phyloP scores from a whole-genome alignment of 2,888 invertebrate species.

The Agriotes lineatus region DNA sequence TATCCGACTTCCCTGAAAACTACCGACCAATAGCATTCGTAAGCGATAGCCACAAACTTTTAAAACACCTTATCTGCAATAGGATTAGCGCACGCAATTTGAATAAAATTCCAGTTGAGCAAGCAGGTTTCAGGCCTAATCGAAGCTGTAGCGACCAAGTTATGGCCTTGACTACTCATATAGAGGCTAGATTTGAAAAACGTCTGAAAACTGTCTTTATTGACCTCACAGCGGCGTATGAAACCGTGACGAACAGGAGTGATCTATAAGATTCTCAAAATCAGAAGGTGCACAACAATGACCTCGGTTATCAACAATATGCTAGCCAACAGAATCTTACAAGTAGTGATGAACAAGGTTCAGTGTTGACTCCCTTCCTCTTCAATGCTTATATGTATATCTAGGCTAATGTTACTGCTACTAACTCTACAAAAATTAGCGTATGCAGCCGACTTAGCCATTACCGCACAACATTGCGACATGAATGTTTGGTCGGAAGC shows the following conservation, averaged over 20 bases:
- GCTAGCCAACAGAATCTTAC: neutral
- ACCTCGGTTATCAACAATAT: neutral
- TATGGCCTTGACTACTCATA: slow-evolving; percentile 41
- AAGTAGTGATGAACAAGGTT: neutral
- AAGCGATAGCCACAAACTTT: slow-evolving; percentile 9
- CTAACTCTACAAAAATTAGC: neutral
- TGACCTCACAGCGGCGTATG: neutral
- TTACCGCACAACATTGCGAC: neutral
- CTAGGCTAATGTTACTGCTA: neutral
- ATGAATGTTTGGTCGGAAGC: neutral
- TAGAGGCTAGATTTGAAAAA: slow-evolving; percentile 46
- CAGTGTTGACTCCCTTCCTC: neutral
- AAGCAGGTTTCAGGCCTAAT: slow-evolving; percentile 43
- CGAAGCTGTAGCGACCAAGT: slow-evolving; percentile 45
- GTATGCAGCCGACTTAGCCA: neutral
- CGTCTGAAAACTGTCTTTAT: slow-evolving; percentile 37
- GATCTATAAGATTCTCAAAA: neutral
- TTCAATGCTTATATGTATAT: neutral
- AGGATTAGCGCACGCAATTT: slow-evolving; percentile 32
- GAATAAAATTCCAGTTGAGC: slow-evolving; percentile 20
- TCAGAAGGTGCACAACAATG: neutral
- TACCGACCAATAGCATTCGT: slow-evolving; percentile 3
- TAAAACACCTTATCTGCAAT: slow-evolving; percentile 37
- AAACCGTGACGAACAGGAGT: neutral
- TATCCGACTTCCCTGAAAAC: slow-evolving; percentile 1